Evolutionary conservation across 2,113 vertebrate genomes (phyloP), one percentile per base, ranked within the genome.

Genomic region (Siniperca knerii): DNA sequence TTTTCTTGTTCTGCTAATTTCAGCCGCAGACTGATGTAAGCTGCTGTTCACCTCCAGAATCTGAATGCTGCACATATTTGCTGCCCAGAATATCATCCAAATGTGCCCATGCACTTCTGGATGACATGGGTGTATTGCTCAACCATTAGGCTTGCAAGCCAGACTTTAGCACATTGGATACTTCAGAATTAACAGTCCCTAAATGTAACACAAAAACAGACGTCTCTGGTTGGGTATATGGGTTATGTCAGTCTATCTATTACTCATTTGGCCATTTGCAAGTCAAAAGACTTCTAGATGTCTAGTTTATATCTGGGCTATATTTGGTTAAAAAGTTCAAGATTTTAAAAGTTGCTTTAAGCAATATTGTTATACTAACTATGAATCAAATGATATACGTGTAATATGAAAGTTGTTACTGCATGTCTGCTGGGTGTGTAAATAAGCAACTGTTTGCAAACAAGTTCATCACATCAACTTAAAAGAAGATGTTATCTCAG

Each of bases 1-100:
- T 90, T 86, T 89, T 81, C 83, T 89, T 85, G 87, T 90, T 90
- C 61, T 85, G 83, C 65, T 90, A 76, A 85, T 89, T 85, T 54
- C 73, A 73, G 70, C 81, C 80, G 6, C 84, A 85, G 82, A 64
- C 84, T 83, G 87, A 86, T 87, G 87, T 72, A 84, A 92, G 66
- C 82, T 67, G 85, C 82, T 3, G 66, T 76, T 73, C 78, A 66
- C 74, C 66, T 88, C 86, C 82, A 83, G 83, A 44, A 48, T 72
- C 50, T 42, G 52, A 83, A 62, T 8, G 40, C 71, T 81, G 74
- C 82, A 72, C 78, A 82, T 89, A 84, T 71, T 79, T 77, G 60
- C 82, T 46, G 79, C 52, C 76, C 69, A 33, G 40, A 77, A 21
- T 40, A 65, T 81, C 82, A 21, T 75, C 55, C 61, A 66, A 66